These are phyloP conservation scores for Enteromius treurensis DNA, from an alignment of 2,797 vertebrate species.

Conservation along the genomic window DNA sequence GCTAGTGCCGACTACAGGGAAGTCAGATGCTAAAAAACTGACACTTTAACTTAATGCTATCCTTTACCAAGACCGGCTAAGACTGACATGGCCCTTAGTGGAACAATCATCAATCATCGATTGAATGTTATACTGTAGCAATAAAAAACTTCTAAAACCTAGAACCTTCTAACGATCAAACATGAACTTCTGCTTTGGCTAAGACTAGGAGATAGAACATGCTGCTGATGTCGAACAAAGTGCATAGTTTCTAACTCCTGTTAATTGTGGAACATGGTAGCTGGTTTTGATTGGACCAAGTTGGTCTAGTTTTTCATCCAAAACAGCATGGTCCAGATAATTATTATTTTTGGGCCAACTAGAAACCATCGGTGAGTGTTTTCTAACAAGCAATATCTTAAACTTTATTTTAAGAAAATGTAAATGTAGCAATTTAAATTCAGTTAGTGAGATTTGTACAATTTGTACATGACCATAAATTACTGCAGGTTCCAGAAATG, in stretches of 20 bases:
- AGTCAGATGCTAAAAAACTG: background rate
- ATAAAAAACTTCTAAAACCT: background rate
- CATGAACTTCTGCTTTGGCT: background rate
- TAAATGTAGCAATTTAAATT: background rate
- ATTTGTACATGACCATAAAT: background rate
- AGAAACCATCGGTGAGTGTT: background rate
- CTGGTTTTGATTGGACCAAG: background rate
- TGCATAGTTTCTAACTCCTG: too few relatives aligned
- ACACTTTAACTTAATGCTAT: background rate
- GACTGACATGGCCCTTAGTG: background rate
- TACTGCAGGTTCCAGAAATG: background rate
- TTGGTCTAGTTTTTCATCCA: background rate
- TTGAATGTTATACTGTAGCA: background rate
- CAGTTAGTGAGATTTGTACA: background rate
- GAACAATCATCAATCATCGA: background rate
- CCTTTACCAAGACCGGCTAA: slow-evolving; percentile 3
- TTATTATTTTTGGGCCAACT: background rate
- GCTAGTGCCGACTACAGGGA: background rate
- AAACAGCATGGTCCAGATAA: background rate
- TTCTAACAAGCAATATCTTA: background rate
- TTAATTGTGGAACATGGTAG: background rate
- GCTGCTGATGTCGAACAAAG: background rate
- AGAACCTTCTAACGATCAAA: background rate
- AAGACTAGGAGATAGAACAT: background rate
- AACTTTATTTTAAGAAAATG: background rate